phyloP scores from a whole-genome alignment of 2,113 vertebrate species.

The Oxygymnocypris stewartii region DNA sequence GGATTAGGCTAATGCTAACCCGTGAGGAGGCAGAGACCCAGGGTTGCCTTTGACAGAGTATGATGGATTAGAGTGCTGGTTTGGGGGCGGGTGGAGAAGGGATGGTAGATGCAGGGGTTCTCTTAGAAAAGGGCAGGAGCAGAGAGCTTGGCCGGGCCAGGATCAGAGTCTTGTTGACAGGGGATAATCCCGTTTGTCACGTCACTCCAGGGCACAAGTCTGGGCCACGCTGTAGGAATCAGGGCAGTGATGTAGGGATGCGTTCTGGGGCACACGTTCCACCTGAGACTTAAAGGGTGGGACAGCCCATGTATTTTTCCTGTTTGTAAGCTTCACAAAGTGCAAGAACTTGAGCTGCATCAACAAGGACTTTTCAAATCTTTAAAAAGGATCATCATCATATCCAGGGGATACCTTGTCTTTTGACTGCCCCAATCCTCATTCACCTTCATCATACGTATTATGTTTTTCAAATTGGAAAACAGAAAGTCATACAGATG shows the following conservation, averaged over 20 bases:
- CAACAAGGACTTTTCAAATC: slow-evolving; percentile 1
- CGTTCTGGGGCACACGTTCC: neutral
- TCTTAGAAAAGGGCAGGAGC: slow-evolving; percentile 56
- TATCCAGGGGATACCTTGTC: neutral
- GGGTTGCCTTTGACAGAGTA: slow-evolving; percentile 75
- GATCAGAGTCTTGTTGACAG: slow-evolving; percentile 79
- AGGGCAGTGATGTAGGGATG: slow-evolving; percentile 32
- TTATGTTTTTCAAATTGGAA: neutral
- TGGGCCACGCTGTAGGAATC: slow-evolving; percentile 54
- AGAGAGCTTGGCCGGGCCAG: slow-evolving; percentile 67
- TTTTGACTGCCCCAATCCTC: neutral
- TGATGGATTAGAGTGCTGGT: slow-evolving; percentile 79
- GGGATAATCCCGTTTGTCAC: slow-evolving; percentile 81
- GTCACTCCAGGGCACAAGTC: slow-evolving; percentile 70
- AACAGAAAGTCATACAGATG: neutral
- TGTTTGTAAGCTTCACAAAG: neutral
- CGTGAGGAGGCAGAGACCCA: slow-evolving; percentile 66
- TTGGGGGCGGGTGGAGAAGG: slow-evolving; percentile 54
- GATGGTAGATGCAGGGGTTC: slow-evolving; percentile 48
- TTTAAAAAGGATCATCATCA: slow-evolving; percentile 10
- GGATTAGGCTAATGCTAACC: slow-evolving; percentile 84
- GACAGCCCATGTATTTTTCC: slow-evolving; percentile 4
- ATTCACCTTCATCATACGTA: neutral
- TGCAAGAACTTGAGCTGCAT: neutral
- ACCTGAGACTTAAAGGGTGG: slow-evolving; percentile 11